Percentiles rank a stretch among this genome's conserved stretches.
These are phyloP conservation scores for Drosophila quadrilineata DNA, from an alignment of 1,140 invertebrate species.

Conservation along the genomic window DNA sequence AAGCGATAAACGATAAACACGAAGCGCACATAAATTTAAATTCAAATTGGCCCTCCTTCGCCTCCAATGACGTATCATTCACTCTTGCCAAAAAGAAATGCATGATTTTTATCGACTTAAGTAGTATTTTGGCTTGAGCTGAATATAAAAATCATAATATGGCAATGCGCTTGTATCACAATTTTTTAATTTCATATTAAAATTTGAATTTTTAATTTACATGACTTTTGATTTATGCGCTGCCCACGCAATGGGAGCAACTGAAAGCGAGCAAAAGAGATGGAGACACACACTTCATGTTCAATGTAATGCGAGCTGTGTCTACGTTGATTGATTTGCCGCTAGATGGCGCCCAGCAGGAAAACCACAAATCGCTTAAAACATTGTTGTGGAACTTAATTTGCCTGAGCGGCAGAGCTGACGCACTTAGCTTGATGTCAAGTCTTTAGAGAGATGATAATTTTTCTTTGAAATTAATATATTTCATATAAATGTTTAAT, in stretches of 20 bases:
- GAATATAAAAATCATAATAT: constrained; percentile 11
- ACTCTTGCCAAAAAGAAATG: too few relatives aligned
- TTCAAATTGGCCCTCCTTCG: constrained; percentile 1
- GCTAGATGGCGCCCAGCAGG: constrained; percentile 56
- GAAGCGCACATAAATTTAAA: constrained; percentile 34
- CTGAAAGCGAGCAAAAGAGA: neutral
- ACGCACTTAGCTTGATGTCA: too few relatives aligned
- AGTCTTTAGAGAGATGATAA: too few relatives aligned
- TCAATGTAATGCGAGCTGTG: neutral
- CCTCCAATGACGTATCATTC: neutral
- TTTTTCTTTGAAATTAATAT: too few relatives aligned
- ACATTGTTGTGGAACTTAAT: constrained; percentile 21
- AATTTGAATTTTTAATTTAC: neutral
- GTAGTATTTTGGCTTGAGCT: constrained; percentile 1
- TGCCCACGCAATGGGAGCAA: constrained; percentile 8
- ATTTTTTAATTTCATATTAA: neutral
- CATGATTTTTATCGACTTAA: too few relatives aligned
- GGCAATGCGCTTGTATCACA: constrained; percentile 17
- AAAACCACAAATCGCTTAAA: constrained; percentile 67
- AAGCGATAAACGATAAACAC: constrained; percentile 27
- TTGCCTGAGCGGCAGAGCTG: too few relatives aligned
- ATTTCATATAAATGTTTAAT: too few relatives aligned
- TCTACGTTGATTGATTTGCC: constrained; percentile 18
- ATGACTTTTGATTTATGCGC: constrained; percentile 8
- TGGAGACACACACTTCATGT: neutral